Percentiles rank a stretch among this genome's conserved stretches.
Conservation (phyloP, 2,888 invertebrate genomes). For the Pandemis heparana region DNA sequence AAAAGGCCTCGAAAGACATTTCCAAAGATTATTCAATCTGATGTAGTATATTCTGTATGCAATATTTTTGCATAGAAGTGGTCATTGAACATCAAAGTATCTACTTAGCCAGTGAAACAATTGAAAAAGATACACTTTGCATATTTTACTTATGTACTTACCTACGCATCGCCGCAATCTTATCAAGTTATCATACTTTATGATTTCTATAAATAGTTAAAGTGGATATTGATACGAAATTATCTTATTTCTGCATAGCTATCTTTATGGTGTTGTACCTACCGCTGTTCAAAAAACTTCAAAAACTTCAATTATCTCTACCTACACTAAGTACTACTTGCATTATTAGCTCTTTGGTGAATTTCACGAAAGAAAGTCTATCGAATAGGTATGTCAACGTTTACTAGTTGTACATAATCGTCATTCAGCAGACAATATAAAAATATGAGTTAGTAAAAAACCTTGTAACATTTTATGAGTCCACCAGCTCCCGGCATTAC, state of each 20-base stretch:
- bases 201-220: constrained; percentile 15
- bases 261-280: background rate
- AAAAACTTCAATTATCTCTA: background rate
- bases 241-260: constrained; percentile 7
- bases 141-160: constrained; percentile 2
- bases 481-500: constrained; percentile 26
- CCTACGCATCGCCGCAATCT: background rate
- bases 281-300: background rate
- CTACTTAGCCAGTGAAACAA: background rate
- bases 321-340: too few species aligned
- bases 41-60: background rate
- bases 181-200: constrained; percentile 15
- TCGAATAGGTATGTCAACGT: background rate
- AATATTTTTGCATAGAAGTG: background rate
- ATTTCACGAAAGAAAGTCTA: too few species aligned
- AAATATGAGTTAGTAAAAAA: constrained; percentile 2
- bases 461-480: constrained; percentile 1
- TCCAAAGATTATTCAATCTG: background rate
- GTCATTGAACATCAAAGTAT: background rate
- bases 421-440: background rate
- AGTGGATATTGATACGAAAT: constrained; percentile 6
- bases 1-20: background rate
- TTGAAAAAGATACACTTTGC: background rate
- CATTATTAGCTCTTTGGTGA: too few species aligned
- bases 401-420: background rate